Evolutionary conservation across 2,888 invertebrate species (phyloP).

Genomic region (Drosophila pegasa): DNA sequence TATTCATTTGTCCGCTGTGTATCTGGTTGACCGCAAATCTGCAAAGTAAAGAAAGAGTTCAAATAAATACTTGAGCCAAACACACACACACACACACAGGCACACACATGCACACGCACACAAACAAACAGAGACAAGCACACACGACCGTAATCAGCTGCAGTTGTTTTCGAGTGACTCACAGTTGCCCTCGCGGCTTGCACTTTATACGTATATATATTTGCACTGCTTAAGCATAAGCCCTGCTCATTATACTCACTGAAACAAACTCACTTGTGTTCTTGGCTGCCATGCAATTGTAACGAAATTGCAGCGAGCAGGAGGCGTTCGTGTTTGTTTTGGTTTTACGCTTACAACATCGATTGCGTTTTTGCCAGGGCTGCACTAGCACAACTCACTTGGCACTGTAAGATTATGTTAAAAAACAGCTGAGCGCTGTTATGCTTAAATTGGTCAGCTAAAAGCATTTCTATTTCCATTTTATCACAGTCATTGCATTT

Average conservation of each 20-base stretch:
- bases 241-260: conserved; percentile 6
- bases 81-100: conserved; percentile 10
- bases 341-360: conserved; percentile 28
- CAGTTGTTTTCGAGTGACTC: conserved; percentile 34
- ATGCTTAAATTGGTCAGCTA: neutral
- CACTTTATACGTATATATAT: neutral
- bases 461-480: neutral
- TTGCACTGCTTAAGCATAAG: conserved; percentile 1
- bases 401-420: neutral
- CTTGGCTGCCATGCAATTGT: conserved; percentile 22
- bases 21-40: conserved; percentile 45
- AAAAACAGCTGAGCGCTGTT: neutral
- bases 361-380: conserved; percentile 33
- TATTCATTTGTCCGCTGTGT: conserved; percentile 61
- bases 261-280: conserved; percentile 39
- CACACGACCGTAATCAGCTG: conserved; percentile 40
- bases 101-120: neutral
- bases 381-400: neutral
- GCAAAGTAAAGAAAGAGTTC: conserved; percentile 8
- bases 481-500: neutral
- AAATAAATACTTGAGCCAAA: conserved; percentile 7
- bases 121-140: conserved; percentile 11
- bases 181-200: conserved; percentile 3
- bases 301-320: conserved; percentile 2
- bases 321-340: conserved; percentile 33